phyloP scores from a whole-genome alignment of 2,797 vertebrate genomes.

The Catamblyrhynchus diadema region DNA sequence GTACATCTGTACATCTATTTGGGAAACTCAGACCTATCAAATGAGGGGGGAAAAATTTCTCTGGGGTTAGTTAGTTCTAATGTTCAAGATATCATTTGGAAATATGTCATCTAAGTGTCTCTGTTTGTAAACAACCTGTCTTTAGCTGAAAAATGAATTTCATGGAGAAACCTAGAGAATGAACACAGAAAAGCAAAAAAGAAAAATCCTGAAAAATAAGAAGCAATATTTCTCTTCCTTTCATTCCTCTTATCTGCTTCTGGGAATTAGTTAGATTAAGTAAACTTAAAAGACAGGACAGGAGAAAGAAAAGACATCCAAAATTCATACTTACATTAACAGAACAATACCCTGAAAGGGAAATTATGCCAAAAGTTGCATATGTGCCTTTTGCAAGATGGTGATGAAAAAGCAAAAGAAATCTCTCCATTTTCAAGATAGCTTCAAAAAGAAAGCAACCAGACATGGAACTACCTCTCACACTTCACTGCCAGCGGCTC shows the following conservation, averaged over 20 bases:
- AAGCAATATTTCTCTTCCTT: background rate
- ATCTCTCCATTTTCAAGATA: constrained; percentile 50
- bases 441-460: constrained; percentile 19
- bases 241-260: background rate
- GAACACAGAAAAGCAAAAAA: background rate
- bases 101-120: background rate
- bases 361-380: background rate
- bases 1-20: background rate
- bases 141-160: background rate
- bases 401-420: constrained; percentile 38
- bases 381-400: constrained; percentile 35
- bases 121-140: background rate
- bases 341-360: background rate
- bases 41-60: background rate
- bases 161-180: background rate
- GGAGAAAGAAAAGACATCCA: background rate
- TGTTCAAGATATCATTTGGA: background rate
- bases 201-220: background rate
- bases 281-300: background rate
- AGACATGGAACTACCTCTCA: background rate
- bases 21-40: background rate
- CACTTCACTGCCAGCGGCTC: background rate
- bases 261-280: background rate
- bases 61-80: background rate
- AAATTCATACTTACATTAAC: background rate